Base-by-base conservation (phyloP, 2,113 vertebrate genomes). In the Helogale parvula region DNA sequence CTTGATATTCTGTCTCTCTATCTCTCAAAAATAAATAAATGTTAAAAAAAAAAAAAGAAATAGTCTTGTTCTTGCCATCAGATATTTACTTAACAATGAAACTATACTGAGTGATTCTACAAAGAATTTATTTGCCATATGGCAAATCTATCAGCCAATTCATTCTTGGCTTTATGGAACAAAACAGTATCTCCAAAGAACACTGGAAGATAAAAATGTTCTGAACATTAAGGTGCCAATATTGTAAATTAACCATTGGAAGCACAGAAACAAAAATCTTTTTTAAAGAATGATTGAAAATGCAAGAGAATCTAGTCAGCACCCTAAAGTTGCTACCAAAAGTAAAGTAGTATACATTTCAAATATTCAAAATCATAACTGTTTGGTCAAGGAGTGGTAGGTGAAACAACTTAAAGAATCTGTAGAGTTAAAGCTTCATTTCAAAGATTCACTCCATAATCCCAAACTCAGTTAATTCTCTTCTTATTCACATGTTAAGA, bases 71-170 rank as follows among this genome's bases (percentile, higher is more conserved):
- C 91, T 90, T 97, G 41, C 21, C 60, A 54, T 68, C n/a, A 31
- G 83, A n/a, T 91, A 94, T 45, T 69, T 95, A 93, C 38, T 60
- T 66, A 89, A 94, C 79, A 92, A 93, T 80, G 12, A 96, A 96
- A 94, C 84, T 21, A 27, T 38, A 92, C 0, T 83, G 35, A 96
- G 13, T 88, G 38, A 68, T 63, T 86, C 23, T 65, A 94, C 66
- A 92, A 93, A 92, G 52, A 93, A 93, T 76, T 60, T 82, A 41
- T 76, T 88, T 79, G 65, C 4, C 54, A 60, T 25, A 76, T 14
- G 47, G 50, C 60, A 96, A 93, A 60, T 12, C 83, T 13, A 90
- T 89, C n/a, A 82, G 52, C 69, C 74, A 92, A 31, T 60, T 4
- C 21, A 85, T 50, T 79, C 54, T 31, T 96, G 50, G 72, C 52